These are phyloP conservation scores for Phylloscopus collybita DNA, from an alignment of 2,797 vertebrate species.

Conservation along the genomic window DNA sequence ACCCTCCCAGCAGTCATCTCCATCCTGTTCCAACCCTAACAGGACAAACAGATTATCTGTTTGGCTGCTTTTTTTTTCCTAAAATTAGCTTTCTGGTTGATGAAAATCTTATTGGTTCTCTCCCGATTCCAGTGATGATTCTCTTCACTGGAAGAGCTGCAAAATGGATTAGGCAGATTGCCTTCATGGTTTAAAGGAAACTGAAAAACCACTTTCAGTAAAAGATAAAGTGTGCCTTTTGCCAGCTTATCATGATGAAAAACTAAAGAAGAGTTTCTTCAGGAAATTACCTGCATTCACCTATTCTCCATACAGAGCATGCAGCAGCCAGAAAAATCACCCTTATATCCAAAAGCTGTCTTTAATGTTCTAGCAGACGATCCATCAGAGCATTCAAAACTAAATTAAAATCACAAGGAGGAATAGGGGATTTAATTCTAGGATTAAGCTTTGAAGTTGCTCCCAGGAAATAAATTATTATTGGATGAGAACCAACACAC, in stretches of 20 bases:
- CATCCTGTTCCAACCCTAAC: neutral
- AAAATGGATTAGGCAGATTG: constrained; percentile 52
- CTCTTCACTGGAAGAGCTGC: constrained; percentile 25
- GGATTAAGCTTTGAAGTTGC: constrained; percentile 69
- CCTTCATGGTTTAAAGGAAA: constrained; percentile 57
- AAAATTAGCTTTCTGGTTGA: constrained; percentile 44
- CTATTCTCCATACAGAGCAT: neutral
- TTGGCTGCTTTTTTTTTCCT: neutral
- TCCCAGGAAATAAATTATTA: constrained; percentile 71
- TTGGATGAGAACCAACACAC: constrained; percentile 70
- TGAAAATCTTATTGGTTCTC: constrained; percentile 51
- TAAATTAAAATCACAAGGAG: constrained; percentile 69
- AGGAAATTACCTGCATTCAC: constrained; percentile 27
- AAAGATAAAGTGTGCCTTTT: constrained; percentile 52
- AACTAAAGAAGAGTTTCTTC: neutral
- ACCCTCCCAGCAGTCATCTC: neutral
- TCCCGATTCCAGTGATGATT: constrained; percentile 43
- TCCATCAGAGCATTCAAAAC: constrained; percentile 69
- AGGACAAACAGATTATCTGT: constrained; percentile 13
- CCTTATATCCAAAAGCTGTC: constrained; percentile 23
- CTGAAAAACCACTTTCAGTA: constrained; percentile 18
- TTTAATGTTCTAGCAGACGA: constrained; percentile 41
- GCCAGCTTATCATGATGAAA: constrained; percentile 40
- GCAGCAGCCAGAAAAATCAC: constrained; percentile 22
- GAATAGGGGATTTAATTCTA: constrained; percentile 66